Evolutionary conservation across 2,113 vertebrate species (phyloP), one percentile per base, ranked within the genome.

Genomic region (Sceloporus tristichus): DNA sequence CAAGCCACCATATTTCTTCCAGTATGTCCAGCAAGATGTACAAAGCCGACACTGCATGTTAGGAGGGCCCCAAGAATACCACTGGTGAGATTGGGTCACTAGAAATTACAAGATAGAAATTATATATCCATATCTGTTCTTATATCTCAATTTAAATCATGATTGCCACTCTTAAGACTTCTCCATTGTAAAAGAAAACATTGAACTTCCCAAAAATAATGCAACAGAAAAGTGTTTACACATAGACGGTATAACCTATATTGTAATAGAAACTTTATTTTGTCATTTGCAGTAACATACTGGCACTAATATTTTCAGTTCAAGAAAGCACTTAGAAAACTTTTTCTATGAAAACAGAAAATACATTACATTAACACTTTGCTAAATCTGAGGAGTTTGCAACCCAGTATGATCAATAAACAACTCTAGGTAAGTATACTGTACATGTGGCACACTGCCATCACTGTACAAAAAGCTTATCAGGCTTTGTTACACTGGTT

Each of bases 1-100:
- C 96, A 99, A 97, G 78, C 99, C 99, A 88, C 99, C 99, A n/a
- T 99, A 99, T 94, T 99, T 99, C 96, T 99, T 99, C 99, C 99
- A 99, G 96, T 99, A 99, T 5, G 98, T 99, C 99, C 99, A 99
- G 95, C 99, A 99, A 94, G 98, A 98, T 75, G 98, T 98, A 90
- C 99, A 99, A 88, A 99, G 97, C 79, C 98, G 98, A 97, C 99
- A 99, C 97, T 99, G 98, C 98, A 99, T 99, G 97, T 98, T 99
- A 94, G 98, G 98, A 89, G 99, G 99, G 90, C 98, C 99, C 99
- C 98, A 99, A 91, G 98, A 99, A 97, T 99, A 99, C 98, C 99
- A 99, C 97, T 99, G 99, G 97, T 99, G 98, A 90, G 99, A 99
- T 96, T 97, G 98, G 94, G 98, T 98, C 94, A 98, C 98, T 99